Base-by-base conservation (phyloP, 1,140 invertebrate species). In the Sminthurinus signatus region DNA sequence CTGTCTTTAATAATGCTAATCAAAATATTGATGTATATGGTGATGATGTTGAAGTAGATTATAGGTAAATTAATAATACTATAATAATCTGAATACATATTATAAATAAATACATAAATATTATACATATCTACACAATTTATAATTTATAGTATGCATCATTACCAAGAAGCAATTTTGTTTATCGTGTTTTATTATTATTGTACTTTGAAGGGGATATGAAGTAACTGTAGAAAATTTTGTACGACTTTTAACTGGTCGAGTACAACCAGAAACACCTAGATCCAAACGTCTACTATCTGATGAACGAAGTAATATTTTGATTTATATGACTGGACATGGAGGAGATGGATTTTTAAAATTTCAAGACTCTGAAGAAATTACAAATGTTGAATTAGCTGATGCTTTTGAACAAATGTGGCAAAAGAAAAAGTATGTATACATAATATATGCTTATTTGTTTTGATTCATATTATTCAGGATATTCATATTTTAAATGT, bases 391-490 rank as follows among this genome's bases (percentile, higher is more conserved):
- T 74, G 97, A 99, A 76, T 79, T 99, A 68, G 96, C 94, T 19
- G 95, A 99, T 84, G 96, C 96, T 29, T 84, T 99, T 65, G 93
- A 99, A 76, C 96, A 99, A 79, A 99, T 99, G 97, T 97, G 93
- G 90, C 92, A 98, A 73, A 98, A 98, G 76, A 84, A 88, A 77
- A 86, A 94, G 86, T 91, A 74, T 5, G 32, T 60, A 27, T 10
- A 44, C 29, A 39, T 29, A 4, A 52, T n/a, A 46, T 19, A 48
- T 23, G 8, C 31, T 58, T 23, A 31, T 64, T 12, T 8, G 32
- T 36, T 15, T 36, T 36, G 32, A 36, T 36, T 36, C 1, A 52
- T 12, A 29, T 44, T 67, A 36, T 62, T 63, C 32, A 2, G 19
- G 46, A 32, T 21, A 32, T 14, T 25, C 36, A 42, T 1, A 10